Base-by-base conservation (phyloP, 1,140 invertebrate genomes). In the Phenacoccus solenopsis region DNA sequence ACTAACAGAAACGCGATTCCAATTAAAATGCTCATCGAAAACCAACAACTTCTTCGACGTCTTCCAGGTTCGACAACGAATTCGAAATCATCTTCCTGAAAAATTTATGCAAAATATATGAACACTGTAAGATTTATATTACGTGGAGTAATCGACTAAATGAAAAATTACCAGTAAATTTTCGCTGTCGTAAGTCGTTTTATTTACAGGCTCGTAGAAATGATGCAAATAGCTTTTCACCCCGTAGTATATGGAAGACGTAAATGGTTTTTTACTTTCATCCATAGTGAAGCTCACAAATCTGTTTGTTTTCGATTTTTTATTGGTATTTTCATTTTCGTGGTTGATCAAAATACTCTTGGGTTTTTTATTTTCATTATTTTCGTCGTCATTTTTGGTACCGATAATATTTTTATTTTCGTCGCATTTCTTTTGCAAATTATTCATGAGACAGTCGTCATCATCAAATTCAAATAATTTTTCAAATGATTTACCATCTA, bases 151-250 rank as follows among this genome's bases (percentile, higher is more conserved):
- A n/a, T n/a, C n/a, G n/a, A n/a, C n/a, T n/a, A n/a, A n/a, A 68
- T 28, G 10, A 30, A 32, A 12, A 28, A 30, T 22, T 25, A 64
- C 59, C 59, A 64, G 9, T 20, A 24, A 24, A 25, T 27, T 64
- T 64, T 64, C 59, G 22, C 25, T 64, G 12, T 72, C 67, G 16
- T 73, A 64, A 38, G 70, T 24, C 20, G 38, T n/a, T 27, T 38
- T 71, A 67, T 74, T 74, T 49, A 76, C 75, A 20, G 75, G 73
- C 59, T 81, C 79, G 74, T 82, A 82, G 75, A 82, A 82, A 57
- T 81, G 75, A 72, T 82, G 80, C 27, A 82, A 74, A 72, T 82
- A 82, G 27, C 80, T 81, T 73, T 78, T 79, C 24, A 82, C 80
- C 13, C 81, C 81, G 71, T 80, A 81, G 67, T 80, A 80, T 69